phyloP scores from a whole-genome alignment of 2,888 invertebrate genomes.

The Caenorhabditis sp. region DNA sequence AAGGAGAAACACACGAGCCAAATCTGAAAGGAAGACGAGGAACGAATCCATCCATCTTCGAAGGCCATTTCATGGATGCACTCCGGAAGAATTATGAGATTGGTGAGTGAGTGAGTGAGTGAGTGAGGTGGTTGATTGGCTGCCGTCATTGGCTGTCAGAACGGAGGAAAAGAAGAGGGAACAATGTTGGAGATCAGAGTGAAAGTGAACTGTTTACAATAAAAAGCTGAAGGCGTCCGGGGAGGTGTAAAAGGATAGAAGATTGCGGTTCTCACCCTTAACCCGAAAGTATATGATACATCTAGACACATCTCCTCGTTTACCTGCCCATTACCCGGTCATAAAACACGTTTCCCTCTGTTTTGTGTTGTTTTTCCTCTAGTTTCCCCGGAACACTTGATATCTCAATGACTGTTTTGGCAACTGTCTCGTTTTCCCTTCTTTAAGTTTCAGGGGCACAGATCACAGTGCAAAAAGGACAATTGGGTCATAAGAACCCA shows the following conservation, averaged over 20 bases:
- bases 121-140: constrained; percentile 3
- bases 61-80: constrained; percentile 51
- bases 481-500: not conserved
- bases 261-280: not conserved
- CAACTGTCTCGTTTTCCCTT: not conserved
- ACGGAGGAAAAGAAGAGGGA: not conserved
- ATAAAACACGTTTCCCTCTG: not conserved
- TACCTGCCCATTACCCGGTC: not conserved
- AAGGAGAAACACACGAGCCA: constrained; percentile 22
- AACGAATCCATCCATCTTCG: constrained; percentile 57
- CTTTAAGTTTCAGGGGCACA: not conserved
- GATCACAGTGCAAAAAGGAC: not conserved
- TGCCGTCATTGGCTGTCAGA: constrained; percentile 8
- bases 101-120: constrained; percentile 24
- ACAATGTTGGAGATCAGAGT: not conserved
- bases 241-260: not conserved
- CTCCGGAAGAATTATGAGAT: constrained; percentile 47
- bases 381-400: not conserved
- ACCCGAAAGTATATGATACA: not conserved
- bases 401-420: not conserved
- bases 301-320: not conserved
- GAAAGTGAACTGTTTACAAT: constrained; percentile 6
- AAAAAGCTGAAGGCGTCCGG: not conserved
- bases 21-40: constrained; percentile 39
- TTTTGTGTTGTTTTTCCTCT: constrained; percentile 4